Evolutionary conservation across 1,140 invertebrate species (phyloP), one percentile per base, ranked within the genome.

Genomic region (Drosophila simulans): DNA sequence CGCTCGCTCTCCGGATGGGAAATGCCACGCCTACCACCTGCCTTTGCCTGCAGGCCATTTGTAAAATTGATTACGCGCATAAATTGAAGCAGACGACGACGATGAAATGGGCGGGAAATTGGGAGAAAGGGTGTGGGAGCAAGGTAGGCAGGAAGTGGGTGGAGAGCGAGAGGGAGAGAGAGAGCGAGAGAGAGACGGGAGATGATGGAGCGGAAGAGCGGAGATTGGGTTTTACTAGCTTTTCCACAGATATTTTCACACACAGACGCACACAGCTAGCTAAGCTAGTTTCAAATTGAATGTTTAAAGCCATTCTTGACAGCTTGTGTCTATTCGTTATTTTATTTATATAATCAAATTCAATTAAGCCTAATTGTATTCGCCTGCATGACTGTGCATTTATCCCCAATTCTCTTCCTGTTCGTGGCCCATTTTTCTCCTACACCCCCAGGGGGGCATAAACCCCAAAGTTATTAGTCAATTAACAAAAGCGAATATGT

Each of bases 31-130:
- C 82, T 77, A 76, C 66, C 77, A 53, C 81, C 72, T 74, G 51
- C 34, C 51, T 74, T 56, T 43, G 70, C 69, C 84, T 89, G 80
- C 72, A 76, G 84, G 84, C 84, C 80, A 89, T 89, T 89, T 89
- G 84, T 89, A 89, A 89, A 89, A 89, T 89, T 89, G 84, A 89
- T 89, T 89, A 89, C 80, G 84, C 80, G 84, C 84, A 89, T 89
- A 89, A 89, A 89, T 89, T 89, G 84, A 89, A 84, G 84, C 85
- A 89, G 84, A 84, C 84, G 77, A 77, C 51, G 65, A 66, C 42
- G 48, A 39, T 39, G 37, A 62, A 55, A 63, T 60, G 68, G 63
- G 27, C 51, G 48, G 63, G 37, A 51, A 3, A 43, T 46, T 27
- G 31, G 31, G 31, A 13, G 39, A 3, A 0, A 20, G 7, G 8